Evolutionary conservation across 2,797 vertebrate genomes (phyloP), one percentile per base, ranked within the genome.

Genomic region (Nasua narica): DNA sequence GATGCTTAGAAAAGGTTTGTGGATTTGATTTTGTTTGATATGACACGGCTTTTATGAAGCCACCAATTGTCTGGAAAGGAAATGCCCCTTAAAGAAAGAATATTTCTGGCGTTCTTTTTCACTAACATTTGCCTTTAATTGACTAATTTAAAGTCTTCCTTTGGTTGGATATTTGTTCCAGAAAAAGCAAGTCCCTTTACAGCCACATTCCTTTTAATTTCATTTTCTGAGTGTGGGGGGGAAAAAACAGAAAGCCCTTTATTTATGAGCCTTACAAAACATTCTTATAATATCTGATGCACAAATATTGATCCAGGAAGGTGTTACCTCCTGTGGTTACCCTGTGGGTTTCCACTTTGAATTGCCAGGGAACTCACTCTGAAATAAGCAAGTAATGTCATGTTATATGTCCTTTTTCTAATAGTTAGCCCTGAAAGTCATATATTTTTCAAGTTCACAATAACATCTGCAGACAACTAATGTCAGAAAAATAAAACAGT

Each of bases 81-180:
- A 93, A 37, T 78, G 65, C 74, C 84, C 74, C 88, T 97, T 72
- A 98, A 98, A 97, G 96, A 88, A 97, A 92, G 93, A 89, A 85
- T 90, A 96, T 96, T 98, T 97, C 96, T 96, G 97, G 69, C 48
- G 67, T 92, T 98, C 94, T 89, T 98, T 94, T 97, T 96, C 97
- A 96, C 91, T 97, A 98, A 87, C 91, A 97, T 98, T 98, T 97
- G 97, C 72, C 93, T 98, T 98, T 98, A 98, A 98, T 98, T 98
- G 98, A 97, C 95, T 98, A 98, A 98, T 98, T 98, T 98, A 97
- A 98, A 98, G 65, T 79, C 60, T 98, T 97, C 96, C 96, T 98
- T 97, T 96, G 83, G 78, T 77, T 97, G 84, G 56, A 92, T 98
- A 97, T 98, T 98, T 98, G 92, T 95, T 98, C 93, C 83, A 87